Evolutionary conservation across 2,113 vertebrate genomes (phyloP), one percentile per base, ranked within the genome.

Genomic region (Taxidea taxus): DNA sequence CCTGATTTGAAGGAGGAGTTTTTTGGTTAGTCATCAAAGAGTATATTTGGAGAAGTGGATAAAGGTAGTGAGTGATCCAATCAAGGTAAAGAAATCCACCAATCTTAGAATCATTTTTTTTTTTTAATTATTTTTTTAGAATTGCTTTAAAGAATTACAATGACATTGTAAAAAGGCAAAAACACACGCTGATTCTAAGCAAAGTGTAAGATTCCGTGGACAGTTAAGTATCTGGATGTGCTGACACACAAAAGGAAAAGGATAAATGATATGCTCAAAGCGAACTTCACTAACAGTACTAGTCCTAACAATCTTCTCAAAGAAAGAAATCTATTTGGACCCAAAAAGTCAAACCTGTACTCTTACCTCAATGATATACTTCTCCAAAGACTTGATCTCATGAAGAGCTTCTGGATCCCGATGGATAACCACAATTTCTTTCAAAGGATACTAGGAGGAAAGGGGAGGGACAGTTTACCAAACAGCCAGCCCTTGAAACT

Each of bases 351-450:
- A 90, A 84, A 13, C 90, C n/a, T 44, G 37, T 29, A 42, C 75
- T 89, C 98, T 99, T 99, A 99, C 99, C 99, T 99, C 99, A 1
- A 99, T 99, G 83, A 99, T 99, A 60, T 99, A 99, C 97, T 99
- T 99, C 98, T 99, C 99, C 97, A 99, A 98, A 82, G 99, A 99
- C 94, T 97, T 98, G 98, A 99, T 99, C 85, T 99, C 99, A 98
- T 98, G 98, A 54, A 99, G 99, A 97, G 99, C 99, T 96, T 99
- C 99, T 12, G 98, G 97, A 96, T 99, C 99, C 98, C 99, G 99
- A 97, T 99, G 99, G 97, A 99, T 99, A 94, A 99, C 98, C 14
- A 99, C 99, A 74, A 99, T 99, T 98, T 99, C 99, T 98, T 99
- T 99, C 97, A 99, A 95, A 91, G 99, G 99, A 97, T 99, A 99